Conservation (phyloP, 2,888 invertebrate species). For the Morpho helenor region DNA sequence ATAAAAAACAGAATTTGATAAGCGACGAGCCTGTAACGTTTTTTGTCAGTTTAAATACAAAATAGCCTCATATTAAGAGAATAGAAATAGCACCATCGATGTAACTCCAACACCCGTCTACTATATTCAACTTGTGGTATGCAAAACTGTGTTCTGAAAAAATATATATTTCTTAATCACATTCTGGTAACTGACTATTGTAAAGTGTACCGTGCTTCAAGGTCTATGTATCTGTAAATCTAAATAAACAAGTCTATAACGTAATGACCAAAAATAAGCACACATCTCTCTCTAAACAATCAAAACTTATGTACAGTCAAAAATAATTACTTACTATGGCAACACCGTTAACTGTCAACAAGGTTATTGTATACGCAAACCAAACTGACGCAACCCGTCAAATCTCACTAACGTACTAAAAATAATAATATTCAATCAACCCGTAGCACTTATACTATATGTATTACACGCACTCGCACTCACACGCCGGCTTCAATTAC, state of each 20-base stretch:
- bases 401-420: constrained; percentile 65
- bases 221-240: constrained; percentile 39
- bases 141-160: constrained; percentile 57
- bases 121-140: constrained; percentile 36
- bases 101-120: constrained; percentile 18
- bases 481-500: constrained; percentile 8
- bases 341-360: constrained; percentile 76
- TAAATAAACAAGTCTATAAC: constrained; percentile 38
- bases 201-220: constrained; percentile 54
- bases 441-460: constrained; percentile 33
- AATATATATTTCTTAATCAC: constrained; percentile 62
- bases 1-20: background rate
- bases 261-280: constrained; percentile 56
- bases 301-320: constrained; percentile 74
- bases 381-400: constrained; percentile 56
- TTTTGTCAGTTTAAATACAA: constrained; percentile 19
- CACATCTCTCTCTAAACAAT: constrained; percentile 57
- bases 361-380: constrained; percentile 62
- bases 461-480: constrained; percentile 19
- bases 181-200: constrained; percentile 75
- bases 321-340: constrained; percentile 75
- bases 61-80: constrained; percentile 32
- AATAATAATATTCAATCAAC: constrained; percentile 38
- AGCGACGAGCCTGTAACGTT: constrained; percentile 8
- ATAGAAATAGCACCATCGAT: constrained; percentile 19